phyloP scores from a whole-genome alignment of 2,797 vertebrate genomes.

The Columba guinea region DNA sequence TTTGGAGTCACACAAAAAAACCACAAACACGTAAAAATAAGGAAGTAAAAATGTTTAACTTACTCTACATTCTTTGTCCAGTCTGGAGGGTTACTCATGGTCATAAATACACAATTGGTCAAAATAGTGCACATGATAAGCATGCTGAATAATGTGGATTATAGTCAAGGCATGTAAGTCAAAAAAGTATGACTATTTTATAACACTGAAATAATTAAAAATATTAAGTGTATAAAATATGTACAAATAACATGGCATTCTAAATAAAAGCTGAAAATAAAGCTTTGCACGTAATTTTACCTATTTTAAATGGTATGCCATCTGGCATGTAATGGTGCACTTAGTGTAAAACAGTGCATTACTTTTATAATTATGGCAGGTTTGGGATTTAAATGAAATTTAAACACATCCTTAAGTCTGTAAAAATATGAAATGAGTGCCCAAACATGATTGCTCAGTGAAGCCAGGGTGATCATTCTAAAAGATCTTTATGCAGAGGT shows the following conservation, averaged over 20 bases:
- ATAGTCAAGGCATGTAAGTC: constrained; percentile 84
- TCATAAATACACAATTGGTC: constrained; percentile 97
- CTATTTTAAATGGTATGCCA: neutral
- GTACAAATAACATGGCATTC: neutral
- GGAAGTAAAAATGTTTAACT: constrained; percentile 73
- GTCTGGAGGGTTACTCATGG: constrained; percentile 76
- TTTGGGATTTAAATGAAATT: constrained; percentile 4
- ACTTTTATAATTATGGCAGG: neutral
- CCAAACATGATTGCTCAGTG: neutral
- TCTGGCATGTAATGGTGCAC: neutral
- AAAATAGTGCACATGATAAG: constrained; percentile 98
- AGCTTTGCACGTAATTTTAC: neutral
- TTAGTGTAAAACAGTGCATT: neutral
- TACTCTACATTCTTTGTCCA: constrained; percentile 95
- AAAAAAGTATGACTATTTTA: neutral
- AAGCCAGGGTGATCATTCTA: neutral
- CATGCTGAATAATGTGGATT: constrained; percentile 89
- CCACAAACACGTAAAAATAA: neutral
- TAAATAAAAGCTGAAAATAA: neutral
- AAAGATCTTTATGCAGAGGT: neutral
- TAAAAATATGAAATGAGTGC: neutral
- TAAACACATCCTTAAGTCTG: neutral
- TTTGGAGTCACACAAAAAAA: neutral
- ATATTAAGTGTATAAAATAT: neutral
- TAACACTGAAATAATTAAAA: neutral